Evolutionary conservation across 2,113 vertebrate species (phyloP).

Genomic region (Ploceus nigricollis): DNA sequence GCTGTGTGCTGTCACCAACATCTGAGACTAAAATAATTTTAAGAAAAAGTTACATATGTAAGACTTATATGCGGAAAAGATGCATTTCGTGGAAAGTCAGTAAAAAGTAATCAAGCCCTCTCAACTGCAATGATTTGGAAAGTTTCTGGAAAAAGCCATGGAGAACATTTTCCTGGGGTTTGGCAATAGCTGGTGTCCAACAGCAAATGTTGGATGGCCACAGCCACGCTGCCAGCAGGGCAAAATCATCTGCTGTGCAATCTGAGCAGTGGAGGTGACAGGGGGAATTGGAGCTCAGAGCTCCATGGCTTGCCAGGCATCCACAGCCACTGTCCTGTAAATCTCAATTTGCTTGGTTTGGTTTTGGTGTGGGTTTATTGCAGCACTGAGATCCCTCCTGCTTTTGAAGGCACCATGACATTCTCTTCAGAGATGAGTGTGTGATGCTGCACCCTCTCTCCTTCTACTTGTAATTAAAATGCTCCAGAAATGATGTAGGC

Average conservation of each 20-base stretch:
- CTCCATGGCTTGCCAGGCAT: not conserved
- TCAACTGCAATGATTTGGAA: not conserved
- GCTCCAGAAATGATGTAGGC: not conserved
- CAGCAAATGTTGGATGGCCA: not conserved
- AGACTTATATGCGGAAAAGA: not conserved
- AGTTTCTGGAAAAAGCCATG: not conserved
- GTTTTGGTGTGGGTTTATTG: not conserved
- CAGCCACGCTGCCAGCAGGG: not conserved
- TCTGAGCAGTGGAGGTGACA: not conserved
- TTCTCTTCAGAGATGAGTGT: not conserved
- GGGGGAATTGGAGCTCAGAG: not conserved
- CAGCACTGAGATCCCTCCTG: rapidly evolving
- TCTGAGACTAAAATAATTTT: not conserved
- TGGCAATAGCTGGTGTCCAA: not conserved
- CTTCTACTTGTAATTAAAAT: not conserved
- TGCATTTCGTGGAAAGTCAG: not conserved
- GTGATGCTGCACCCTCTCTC: not conserved
- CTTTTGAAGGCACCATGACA: not conserved
- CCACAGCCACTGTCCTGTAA: not conserved
- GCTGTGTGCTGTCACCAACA: not conserved
- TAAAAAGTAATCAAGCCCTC: not conserved
- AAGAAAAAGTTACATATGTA: not conserved
- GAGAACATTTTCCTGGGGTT: not conserved
- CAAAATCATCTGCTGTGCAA: not conserved
- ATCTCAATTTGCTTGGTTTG: not conserved